Evolutionary conservation across 1,140 invertebrate genomes (phyloP).

Genomic region (Potamilus streckersoni): DNA sequence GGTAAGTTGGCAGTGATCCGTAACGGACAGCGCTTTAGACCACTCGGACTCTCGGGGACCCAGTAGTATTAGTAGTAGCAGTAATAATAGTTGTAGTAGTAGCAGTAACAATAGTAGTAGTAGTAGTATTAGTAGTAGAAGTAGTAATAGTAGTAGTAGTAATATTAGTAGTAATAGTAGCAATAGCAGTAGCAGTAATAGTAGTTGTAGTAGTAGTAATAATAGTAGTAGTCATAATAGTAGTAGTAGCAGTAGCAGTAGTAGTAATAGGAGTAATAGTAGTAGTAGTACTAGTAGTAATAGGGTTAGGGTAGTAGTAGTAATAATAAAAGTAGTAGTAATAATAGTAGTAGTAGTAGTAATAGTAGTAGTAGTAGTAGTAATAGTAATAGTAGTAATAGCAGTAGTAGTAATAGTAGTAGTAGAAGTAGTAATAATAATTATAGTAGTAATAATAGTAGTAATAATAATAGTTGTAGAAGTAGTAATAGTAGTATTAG

Average conservation of each 20-base stretch:
- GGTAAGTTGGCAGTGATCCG: too few species aligned
- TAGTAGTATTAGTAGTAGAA: constrained; percentile 28
- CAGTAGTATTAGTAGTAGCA: constrained; percentile 25
- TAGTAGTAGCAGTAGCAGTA: constrained; percentile 27
- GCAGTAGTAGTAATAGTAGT: constrained; percentile 24
- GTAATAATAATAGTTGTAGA: constrained; percentile 17
- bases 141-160: constrained; percentile 24
- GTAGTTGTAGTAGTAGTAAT: constrained; percentile 14
- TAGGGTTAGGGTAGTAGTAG: constrained; percentile 25
- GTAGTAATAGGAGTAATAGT: constrained; percentile 23
- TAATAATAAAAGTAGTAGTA: constrained; percentile 7
- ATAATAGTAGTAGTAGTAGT: constrained; percentile 23
- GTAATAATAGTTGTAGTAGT: constrained; percentile 26
- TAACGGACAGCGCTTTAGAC: too few species aligned
- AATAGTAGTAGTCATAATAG: constrained; percentile 25
- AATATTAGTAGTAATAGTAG: constrained; percentile 26
- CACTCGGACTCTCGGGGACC: too few species aligned
- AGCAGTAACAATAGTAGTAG: constrained; percentile 24
- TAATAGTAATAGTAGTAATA: constrained; percentile 25
- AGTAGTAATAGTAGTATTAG: constrained; percentile 24
- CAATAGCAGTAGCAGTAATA: constrained; percentile 24
- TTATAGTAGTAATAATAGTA: constrained; percentile 21
- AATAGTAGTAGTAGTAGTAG: constrained; percentile 24
- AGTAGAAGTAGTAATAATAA: constrained; percentile 20
- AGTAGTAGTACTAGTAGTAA: constrained; percentile 27